Base-by-base conservation (phyloP, 1,140 invertebrate genomes). In the Maniola jurtina region DNA sequence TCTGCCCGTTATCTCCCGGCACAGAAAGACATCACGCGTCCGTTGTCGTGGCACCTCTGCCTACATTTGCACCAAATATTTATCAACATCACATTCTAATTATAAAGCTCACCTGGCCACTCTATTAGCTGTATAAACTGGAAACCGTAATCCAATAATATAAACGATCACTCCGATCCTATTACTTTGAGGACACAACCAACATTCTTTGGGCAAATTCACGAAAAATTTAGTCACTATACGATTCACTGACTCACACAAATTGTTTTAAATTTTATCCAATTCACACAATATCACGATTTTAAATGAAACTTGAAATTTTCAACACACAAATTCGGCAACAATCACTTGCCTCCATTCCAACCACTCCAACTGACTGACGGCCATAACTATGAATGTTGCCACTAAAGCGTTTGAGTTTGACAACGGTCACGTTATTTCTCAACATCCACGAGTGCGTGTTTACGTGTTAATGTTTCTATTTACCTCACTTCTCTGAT, bases 301-400 rank as follows among this genome's bases (percentile, higher is more conserved):
- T 45, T 45, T 78, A 72, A 55, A 59, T 72, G 68, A 83, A 85
- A 86, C 79, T 82, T 81, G 70, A 76, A 72, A 80, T 83, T 76
- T 81, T 81, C 73, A 75, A 77, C 80, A 80, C 77, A 76, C 80
- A 84, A 78, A 78, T 84, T 80, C 76, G 75, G 74, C 77, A 84
- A 84, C 76, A 66, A 73, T 73, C 73, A 75, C 74, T 76, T 64
- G 64, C 79, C 79, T 77, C 80, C 79, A 77, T 76, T 79, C 80
- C 73, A 84, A 80, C 80, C 79, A 77, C 75, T 79, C 80, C 73
- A 84, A 80, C 72, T 78, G 79, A 86, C 84, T 78, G 76, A 86
- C 84, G 84, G 87, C 85, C 87, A 89, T 89, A 77, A 88, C 87
- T 89, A 60, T 87, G 86, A 86, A 83, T 88, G 80, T 86, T 89